Percentiles rank a stretch among this genome's conserved stretches.
Evolutionary conservation across 2,888 invertebrate genomes (phyloP).

Genomic region (Gandaritis pyraliata): DNA sequence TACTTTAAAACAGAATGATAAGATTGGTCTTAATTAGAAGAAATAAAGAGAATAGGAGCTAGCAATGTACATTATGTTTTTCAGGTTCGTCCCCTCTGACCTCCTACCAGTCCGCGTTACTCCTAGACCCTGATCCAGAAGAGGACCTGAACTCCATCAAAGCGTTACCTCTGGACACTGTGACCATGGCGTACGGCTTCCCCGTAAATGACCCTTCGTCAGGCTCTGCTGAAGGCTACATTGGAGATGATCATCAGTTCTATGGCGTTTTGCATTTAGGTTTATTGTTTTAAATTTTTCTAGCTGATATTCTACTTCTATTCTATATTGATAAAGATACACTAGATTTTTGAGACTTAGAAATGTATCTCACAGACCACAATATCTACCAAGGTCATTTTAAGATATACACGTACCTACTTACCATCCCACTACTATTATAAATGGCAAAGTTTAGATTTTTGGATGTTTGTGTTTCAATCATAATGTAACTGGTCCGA

Average conservation of each 20-base stretch:
- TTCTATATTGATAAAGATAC: no score
- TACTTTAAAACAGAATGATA: no score
- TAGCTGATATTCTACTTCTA: not conserved
- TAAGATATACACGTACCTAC: no score
- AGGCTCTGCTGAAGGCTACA: conserved; percentile 75
- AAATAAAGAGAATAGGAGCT: not conserved
- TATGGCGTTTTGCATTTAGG: conserved; percentile 73
- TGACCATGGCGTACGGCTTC: conserved; percentile 71
- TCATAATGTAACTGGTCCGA: no score
- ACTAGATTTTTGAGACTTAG: no score
- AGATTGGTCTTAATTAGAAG: no score
- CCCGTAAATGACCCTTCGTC: conserved; percentile 62
- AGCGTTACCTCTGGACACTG: conserved; percentile 50
- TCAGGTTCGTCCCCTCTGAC: conserved; percentile 57
- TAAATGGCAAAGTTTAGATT: no score
- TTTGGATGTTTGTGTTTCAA: no score
- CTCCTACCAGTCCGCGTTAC: conserved; percentile 51
- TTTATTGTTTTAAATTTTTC: conserved; percentile 38
- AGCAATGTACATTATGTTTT: not conserved
- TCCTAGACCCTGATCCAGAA: conserved; percentile 59
- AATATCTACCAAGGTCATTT: no score
- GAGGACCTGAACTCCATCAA: conserved; percentile 34
- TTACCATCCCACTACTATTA: no score
- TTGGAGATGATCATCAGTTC: conserved; percentile 73
- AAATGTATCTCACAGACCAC: no score